Percentiles rank a stretch among this genome's conserved stretches.
These are phyloP conservation scores for Tyria jacobaeae DNA, from an alignment of 2,888 invertebrate genomes.

Conservation along the genomic window DNA sequence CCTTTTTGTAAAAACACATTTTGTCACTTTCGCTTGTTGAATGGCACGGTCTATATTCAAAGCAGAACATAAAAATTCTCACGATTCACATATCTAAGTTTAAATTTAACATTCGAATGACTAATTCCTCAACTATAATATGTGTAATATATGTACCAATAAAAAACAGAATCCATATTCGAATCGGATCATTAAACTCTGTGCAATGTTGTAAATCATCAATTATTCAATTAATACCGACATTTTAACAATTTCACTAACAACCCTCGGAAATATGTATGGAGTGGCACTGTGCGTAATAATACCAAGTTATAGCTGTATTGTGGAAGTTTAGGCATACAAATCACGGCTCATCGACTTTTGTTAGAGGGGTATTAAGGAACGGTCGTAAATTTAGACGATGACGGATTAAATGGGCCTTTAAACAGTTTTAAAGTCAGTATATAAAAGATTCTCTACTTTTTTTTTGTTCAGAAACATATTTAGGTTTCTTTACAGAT, in stretches of 20 bases:
- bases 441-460: conserved; percentile 42
- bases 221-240: conserved; percentile 47
- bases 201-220: conserved; percentile 41
- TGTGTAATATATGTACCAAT: background rate
- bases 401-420: conserved; percentile 81
- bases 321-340: conserved; percentile 81
- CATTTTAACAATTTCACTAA: conserved; percentile 47
- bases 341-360: conserved; percentile 83
- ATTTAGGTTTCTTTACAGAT: too few relatives aligned
- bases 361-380: conserved; percentile 73
- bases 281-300: conserved; percentile 60
- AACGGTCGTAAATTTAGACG: conserved; percentile 72
- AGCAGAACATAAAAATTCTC: background rate
- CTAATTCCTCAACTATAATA: conserved; percentile 1
- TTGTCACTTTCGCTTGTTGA: too few relatives aligned
- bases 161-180: conserved; percentile 7
- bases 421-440: conserved; percentile 74
- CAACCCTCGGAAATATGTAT: conserved; percentile 55
- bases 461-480: conserved; percentile 6
- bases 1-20: too few relatives aligned
- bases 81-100: background rate
- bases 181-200: conserved; percentile 29
- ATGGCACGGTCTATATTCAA: background rate
- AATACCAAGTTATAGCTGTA: conserved; percentile 70
- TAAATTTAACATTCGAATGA: background rate